phyloP scores from a whole-genome alignment of 2,797 vertebrate species.

The Tragelaphus eurycerus region DNA sequence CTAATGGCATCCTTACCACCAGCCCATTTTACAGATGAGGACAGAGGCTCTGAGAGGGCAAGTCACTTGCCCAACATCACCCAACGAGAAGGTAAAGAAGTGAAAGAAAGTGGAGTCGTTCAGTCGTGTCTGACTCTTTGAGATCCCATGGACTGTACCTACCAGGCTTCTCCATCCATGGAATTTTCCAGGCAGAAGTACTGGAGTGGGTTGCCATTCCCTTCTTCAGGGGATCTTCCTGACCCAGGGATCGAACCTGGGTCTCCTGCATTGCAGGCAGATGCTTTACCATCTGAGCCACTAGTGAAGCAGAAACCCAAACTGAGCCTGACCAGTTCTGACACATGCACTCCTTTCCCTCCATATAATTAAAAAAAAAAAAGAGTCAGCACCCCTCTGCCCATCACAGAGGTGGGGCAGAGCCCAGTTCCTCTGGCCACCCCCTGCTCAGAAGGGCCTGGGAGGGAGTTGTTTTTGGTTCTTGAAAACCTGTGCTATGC shows the following conservation, averaged over 20 bases:
- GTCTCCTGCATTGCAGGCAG: background rate
- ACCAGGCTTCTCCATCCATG: background rate
- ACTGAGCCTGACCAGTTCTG: background rate
- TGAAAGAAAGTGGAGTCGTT: background rate
- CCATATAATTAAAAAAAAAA: background rate
- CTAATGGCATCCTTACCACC: background rate
- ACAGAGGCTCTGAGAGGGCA: background rate
- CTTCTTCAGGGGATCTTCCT: background rate
- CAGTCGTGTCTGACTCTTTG: accelerated
- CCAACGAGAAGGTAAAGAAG: background rate
- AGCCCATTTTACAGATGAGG: background rate
- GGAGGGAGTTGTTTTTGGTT: background rate
- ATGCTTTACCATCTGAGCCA: background rate
- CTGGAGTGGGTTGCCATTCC: background rate
- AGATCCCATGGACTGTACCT: background rate
- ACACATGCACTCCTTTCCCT: background rate
- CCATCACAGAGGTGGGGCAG: background rate
- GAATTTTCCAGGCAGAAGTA: background rate
- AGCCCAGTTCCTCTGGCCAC: too few relatives aligned
- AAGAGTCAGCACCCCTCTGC: background rate
- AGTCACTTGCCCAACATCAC: background rate
- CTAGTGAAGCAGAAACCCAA: background rate
- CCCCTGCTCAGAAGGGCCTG: background rate
- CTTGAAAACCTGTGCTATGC: background rate
- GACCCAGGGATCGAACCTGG: background rate